Base-by-base conservation (phyloP, 2,113 vertebrate species). In the Trogon melanurus region DNA sequence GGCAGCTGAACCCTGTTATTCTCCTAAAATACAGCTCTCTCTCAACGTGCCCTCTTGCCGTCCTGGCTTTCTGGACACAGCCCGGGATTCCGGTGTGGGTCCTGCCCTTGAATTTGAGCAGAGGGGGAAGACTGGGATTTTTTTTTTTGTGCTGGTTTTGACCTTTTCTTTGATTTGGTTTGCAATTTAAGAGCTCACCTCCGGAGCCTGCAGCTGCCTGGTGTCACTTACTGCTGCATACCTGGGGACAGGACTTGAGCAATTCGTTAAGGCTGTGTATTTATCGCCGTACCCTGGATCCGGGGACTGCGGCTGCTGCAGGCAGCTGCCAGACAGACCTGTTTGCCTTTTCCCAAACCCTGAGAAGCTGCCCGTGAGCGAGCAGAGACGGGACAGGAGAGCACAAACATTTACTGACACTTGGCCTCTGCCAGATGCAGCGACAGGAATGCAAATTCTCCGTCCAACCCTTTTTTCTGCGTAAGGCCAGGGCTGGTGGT, bases 261-360 rank as follows among this genome's bases (percentile, higher is more conserved):
- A n/a, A 16, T 34, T 36, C 0, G 4, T 58, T 3, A 2, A 22
- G 13, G 38, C 48, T 79, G 89, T 47, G 1, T 6, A 10, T 41
- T 51, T 38, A 7, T 15, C 75, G 19, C 54, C 3, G 1, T 17
- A 1, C 26, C 50, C 29, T 0, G 4, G 27, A 6, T 7, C 45
- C 0, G 0, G 27, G 71, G 30, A 13, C 29, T 44, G 45, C 21
- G 45, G 48, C 34, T 73, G 47, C 56, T 10, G 4, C 58, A 6
- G 79, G 41, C 38, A 60, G 32, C 72, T 79, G 79, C 79, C 57
- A 26, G 36, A 16, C 0, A 0, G 47, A 34, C 9, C 69, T 3
- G 0, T 60, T 30, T 88, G 23, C 23, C 29, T 86, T 61, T 78
- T 58, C 47, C 48, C 74, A 75, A n/a, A 25, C 38, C 50, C 53